These are phyloP conservation scores for Oreochromis niloticus DNA, from an alignment of 2,113 vertebrate species.

Conservation along the genomic window DNA sequence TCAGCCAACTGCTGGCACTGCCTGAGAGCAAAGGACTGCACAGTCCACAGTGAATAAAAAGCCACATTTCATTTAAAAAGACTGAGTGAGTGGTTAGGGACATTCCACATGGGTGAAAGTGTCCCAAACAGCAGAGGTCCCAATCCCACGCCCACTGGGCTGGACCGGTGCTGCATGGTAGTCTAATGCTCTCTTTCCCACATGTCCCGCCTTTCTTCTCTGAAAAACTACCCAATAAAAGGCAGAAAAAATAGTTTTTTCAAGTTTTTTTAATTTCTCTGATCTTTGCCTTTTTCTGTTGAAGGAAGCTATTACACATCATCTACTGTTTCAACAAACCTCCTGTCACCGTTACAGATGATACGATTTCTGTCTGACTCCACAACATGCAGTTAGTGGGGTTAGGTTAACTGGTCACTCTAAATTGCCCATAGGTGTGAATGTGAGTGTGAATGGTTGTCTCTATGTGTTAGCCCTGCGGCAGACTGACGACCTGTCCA, in stretches of 20 bases:
- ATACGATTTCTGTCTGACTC: not conserved
- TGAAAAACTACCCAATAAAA: not conserved
- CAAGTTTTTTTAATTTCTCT: not conserved
- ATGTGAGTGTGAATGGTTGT: too few relatives aligned
- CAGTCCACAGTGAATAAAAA: not conserved
- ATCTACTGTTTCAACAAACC: not conserved
- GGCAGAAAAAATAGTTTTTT: not conserved
- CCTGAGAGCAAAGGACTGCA: not conserved
- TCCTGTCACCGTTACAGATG: not conserved
- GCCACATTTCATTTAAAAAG: not conserved
- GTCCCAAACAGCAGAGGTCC: not conserved
- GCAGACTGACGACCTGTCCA: not conserved
- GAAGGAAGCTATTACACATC: not conserved
- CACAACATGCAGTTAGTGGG: not conserved
- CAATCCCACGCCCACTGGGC: not conserved
- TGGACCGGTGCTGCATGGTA: not conserved
- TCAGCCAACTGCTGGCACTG: not conserved
- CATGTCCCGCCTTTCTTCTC: not conserved
- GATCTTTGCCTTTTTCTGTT: accelerated
- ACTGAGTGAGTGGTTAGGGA: not conserved
- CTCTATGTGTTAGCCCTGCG: not conserved
- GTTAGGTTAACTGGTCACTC: not conserved
- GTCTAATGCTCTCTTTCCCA: not conserved
- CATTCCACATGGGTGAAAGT: not conserved
- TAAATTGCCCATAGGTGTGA: not conserved